Evolutionary conservation across 1,140 invertebrate genomes (phyloP), one percentile per base, ranked within the genome.

Genomic region (Zophobas atratus): DNA sequence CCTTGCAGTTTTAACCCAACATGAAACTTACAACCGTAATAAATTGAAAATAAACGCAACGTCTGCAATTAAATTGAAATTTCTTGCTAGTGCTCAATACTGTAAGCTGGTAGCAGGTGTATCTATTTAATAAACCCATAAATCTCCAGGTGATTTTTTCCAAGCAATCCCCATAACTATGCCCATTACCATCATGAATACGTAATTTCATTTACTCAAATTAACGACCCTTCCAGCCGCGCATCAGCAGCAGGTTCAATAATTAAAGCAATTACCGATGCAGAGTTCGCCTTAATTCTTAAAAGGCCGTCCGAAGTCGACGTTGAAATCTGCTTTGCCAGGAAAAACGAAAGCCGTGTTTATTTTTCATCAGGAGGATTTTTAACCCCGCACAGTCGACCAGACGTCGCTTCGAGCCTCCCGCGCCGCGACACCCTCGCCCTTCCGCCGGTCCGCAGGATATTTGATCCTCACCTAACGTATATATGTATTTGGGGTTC

Each of bases 351-450:
- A 82, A 82, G 79, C 81, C 80, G 77, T 83, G 83, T 83, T 83
- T 82, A 83, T 84, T 84, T 84, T 84, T 83, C 82, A 84, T 84
- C 83, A 84, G 81, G 46, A 77, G 72, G 80, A 84, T 82, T 82
- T 84, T 84, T 80, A 84, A 83, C 83, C 83, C 82, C 49, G 74
- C 43, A 35, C n/a, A 77, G 80, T 77, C 6, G 81, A 60, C 78
- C 81, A 82, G 49, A 33, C n/a, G 32, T 46, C 39, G 79, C 63
- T 57, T 67, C 39, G 32, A 32, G 81, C 78, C 43, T 51, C 41
- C 20, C 6, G 70, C 76, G 73, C 6, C 77, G 71, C 77, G 78
- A 80, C 34, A 32, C n/a, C 8, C 53, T 46, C 77, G 51, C 70
- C 53, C 39, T 8, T 34, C 32, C 32, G 55, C 48, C 73, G 72